Base-by-base conservation (phyloP, 2,113 vertebrate genomes). In the Podarcis muralis region DNA sequence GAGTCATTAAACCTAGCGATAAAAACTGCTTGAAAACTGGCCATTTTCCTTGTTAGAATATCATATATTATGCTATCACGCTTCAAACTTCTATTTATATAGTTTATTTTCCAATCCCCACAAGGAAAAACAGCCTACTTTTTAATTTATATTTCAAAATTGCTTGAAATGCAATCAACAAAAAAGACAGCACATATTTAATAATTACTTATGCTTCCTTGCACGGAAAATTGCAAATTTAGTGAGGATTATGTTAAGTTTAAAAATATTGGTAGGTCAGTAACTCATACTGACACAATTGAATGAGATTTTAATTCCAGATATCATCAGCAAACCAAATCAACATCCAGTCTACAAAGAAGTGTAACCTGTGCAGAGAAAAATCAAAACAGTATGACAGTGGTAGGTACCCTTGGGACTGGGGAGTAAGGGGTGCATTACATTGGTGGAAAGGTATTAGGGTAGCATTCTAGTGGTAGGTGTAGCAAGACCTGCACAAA, bases 71-170 rank as follows among this genome's bases (percentile, higher is more conserved):
- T 68, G 48, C 48, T n/a, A 32, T 35, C n/a, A 23, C 22, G 5
- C 20, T 81, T 0, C 13, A 90, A 88, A 87, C 15, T 1, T 30
- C 2, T 18, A 66, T 69, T 92, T 85, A 78, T 48, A 53, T 6
- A n/a, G 62, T 5, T 27, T 25, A 11, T 1, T 3, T 84, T 86
- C 37, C n/a, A 74, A 74, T 62, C 48, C 86, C 68, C 32, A 81
- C 16, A 81, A 53, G 86, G 43, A 87, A 74, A 87, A 72, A 22
- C 32, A 59, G 40, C 53, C 71, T 35, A 72, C 68, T 72, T 87
- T 80, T 87, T 81, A 87, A 59, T 87, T 72, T 81, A 59, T 59
- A 59, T 74, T 87, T 72, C 32, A 27, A 37, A 37, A 81, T 81
- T 71, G 48, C 65, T 81, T 16, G 53, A 40, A 32, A 62, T n/a